A percentile compares a stretch with the other conserved stretches of the same genome.
These are phyloP conservation scores for Actinostola sp. DNA, from an alignment of 92 coral and sea anemone genomes.

Conservation along the genomic window DNA sequence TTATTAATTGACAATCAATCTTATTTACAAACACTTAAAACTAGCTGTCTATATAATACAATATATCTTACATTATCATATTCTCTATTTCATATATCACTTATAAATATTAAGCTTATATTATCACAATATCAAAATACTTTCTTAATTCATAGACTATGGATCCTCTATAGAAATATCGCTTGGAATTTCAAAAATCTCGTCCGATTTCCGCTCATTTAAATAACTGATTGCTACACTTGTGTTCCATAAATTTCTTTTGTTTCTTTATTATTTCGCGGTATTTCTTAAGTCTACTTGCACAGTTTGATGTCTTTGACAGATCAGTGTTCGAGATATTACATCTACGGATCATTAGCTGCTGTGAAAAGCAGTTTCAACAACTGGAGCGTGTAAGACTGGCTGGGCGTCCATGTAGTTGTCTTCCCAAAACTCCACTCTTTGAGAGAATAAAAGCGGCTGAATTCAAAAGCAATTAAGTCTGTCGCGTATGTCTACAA, in stretches of 20 bases:
- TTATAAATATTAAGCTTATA: constrained; percentile 29
- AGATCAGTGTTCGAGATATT: not conserved
- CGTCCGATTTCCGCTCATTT: constrained; percentile 8
- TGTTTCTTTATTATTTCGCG: not conserved
- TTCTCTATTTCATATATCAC: not conserved
- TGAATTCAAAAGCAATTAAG: not conserved
- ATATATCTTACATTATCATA: not conserved
- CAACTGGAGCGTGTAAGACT: not conserved
- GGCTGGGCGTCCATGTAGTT: no score
- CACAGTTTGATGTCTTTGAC: not conserved
- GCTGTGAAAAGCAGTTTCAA: not conserved
- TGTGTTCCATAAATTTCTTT: constrained; percentile 4
- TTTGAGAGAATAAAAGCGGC: not conserved
- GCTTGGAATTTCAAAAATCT: constrained; percentile 12
- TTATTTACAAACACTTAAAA: not conserved
- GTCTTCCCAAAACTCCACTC: not conserved
- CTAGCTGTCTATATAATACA: not conserved
- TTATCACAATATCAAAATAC: not conserved
- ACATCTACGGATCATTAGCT: not conserved
- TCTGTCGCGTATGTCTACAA: no score
- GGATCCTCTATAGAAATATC: no score
- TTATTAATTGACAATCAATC: constrained; percentile 21
- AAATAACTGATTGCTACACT: constrained; percentile 2
- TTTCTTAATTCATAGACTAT: not conserved
- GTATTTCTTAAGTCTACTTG: not conserved